These are phyloP conservation scores for Ranitomeya imitator DNA, from an alignment of 2,113 vertebrate species.

Conservation along the genomic window DNA sequence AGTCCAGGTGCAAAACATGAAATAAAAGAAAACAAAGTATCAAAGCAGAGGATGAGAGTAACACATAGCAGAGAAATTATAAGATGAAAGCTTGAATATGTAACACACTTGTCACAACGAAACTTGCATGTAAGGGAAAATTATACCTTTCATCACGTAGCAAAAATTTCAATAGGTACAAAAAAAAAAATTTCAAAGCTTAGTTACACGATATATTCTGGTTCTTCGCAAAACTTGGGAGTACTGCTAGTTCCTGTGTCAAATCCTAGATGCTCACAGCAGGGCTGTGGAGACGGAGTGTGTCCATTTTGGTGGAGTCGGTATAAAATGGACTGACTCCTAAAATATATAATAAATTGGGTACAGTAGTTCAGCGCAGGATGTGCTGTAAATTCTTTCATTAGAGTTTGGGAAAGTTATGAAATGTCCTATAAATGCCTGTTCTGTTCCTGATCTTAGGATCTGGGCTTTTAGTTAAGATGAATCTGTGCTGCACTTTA, in stretches of 20 bases:
- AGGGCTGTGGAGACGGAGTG: too few species aligned
- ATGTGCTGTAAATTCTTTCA: too few species aligned
- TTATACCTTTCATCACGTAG: constrained; percentile 2
- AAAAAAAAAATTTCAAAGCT: background rate
- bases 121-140: background rate
- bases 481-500: too few species aligned
- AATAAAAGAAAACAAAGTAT: constrained; percentile 13
- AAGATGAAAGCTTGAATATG: constrained; percentile 8
- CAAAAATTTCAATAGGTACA: background rate
- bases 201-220: background rate
- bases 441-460: too few species aligned
- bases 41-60: background rate
- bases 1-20: constrained; percentile 11
- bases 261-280: too few species aligned
- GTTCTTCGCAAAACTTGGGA: background rate
- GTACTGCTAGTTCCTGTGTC: background rate
- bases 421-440: too few species aligned
- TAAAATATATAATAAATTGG: too few species aligned
- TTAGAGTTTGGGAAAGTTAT: too few species aligned
- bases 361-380: too few species aligned
- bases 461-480: too few species aligned
- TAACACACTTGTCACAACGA: constrained; percentile 17
- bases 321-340: too few species aligned
- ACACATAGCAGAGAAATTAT: background rate
- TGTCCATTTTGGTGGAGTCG: too few species aligned